A percentile compares a stretch with the other conserved stretches of the same genome.
Conservation (phyloP, 2,888 invertebrate genomes). For the Lycocerus yunnanus region DNA sequence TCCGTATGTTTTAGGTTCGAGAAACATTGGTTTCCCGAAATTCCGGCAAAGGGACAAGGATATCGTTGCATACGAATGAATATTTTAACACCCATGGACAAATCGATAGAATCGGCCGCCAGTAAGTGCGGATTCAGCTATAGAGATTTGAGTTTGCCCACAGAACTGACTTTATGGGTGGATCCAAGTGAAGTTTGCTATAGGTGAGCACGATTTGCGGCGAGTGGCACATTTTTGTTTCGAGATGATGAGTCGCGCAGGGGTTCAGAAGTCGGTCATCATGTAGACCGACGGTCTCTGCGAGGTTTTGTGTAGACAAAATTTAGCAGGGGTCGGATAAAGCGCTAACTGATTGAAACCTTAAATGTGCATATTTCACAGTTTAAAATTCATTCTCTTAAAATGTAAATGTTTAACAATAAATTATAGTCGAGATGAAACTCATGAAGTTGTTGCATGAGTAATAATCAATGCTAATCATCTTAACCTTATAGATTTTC, state of each 20-base stretch:
- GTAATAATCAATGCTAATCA: not conserved
- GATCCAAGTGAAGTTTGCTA: constrained; percentile 72
- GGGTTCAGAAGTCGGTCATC: not conserved
- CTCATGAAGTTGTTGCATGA: not conserved
- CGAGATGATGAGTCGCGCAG: not conserved
- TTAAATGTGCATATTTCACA: too few species aligned
- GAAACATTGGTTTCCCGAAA: constrained; percentile 77
- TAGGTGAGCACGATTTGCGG: constrained; percentile 43
- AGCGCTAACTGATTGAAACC: not conserved
- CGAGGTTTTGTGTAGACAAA: not conserved
- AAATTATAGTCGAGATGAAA: not conserved
- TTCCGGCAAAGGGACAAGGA: constrained; percentile 72
- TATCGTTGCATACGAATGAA: constrained; percentile 74
- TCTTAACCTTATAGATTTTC: not conserved
- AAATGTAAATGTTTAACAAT: too few species aligned
- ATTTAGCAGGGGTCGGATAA: not conserved
- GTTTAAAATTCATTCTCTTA: too few species aligned
- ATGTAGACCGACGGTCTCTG: not conserved
- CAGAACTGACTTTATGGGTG: constrained; percentile 77
- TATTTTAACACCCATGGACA: constrained; percentile 68
- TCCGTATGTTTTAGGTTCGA: constrained; percentile 49
- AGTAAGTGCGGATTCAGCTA: constrained; percentile 65
- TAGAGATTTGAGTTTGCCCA: constrained; percentile 65
- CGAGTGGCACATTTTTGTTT: not conserved
- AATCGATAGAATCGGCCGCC: constrained; percentile 68